phyloP scores from a whole-genome alignment of 2,797 vertebrate species.

The Sciurus carolinensis region DNA sequence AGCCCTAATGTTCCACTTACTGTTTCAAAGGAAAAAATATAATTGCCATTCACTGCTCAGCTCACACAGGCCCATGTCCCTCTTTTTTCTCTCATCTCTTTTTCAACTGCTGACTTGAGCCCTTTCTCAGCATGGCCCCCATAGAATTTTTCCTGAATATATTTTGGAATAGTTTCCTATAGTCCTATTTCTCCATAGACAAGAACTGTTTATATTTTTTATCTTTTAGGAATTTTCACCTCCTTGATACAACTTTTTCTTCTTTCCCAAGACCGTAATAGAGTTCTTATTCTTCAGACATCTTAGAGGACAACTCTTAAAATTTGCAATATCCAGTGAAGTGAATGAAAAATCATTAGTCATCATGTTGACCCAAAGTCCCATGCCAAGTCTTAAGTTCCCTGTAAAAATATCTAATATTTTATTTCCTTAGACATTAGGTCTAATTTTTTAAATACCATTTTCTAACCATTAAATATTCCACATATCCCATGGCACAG shows the following conservation, averaged over 20 bases:
- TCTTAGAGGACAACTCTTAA: background rate
- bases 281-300: background rate
- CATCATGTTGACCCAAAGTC: background rate
- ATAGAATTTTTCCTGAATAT: background rate
- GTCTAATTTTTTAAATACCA: constrained; percentile 21
- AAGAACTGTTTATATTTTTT: background rate
- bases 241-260: background rate
- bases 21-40: background rate
- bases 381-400: background rate
- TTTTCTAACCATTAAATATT: background rate
- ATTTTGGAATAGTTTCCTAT: background rate
- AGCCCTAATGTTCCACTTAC: background rate
- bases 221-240: background rate
- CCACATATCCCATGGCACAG: background rate
- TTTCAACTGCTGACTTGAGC: background rate
- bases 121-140: background rate
- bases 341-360: background rate
- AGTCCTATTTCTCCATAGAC: background rate
- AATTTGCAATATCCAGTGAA: background rate
- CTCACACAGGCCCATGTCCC: background rate
- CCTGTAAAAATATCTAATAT: background rate
- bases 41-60: too few species aligned
- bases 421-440: background rate
- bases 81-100: background rate
- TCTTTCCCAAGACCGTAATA: background rate